These are phyloP conservation scores for Salticus scenicus DNA, from an alignment of 2,888 invertebrate genomes.

Conservation along the genomic window DNA sequence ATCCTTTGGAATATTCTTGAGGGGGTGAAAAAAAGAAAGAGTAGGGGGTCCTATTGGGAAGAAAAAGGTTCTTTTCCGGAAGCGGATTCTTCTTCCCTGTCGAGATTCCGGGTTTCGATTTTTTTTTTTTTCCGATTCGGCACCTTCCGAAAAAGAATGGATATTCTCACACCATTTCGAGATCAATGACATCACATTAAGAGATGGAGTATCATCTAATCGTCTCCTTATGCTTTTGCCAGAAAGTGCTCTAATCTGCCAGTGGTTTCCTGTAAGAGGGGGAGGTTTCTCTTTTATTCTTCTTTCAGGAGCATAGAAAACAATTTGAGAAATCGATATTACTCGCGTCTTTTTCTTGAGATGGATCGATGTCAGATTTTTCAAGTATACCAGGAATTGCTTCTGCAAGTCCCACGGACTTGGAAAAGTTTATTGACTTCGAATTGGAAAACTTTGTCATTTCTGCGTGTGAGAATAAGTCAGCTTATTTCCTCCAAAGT, in stretches of 20 bases:
- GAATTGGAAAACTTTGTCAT: not conserved
- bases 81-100: slow-evolving; percentile 20
- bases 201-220: slow-evolving; percentile 23
- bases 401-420: slow-evolving; percentile 2
- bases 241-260: slow-evolving; percentile 2
- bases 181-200: slow-evolving; percentile 29
- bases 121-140: not conserved
- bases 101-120: slow-evolving; percentile 20
- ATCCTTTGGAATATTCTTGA: slow-evolving; percentile 19
- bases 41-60: not conserved
- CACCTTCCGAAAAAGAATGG: slow-evolving; percentile 8
- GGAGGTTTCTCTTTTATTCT: not conserved
- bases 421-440: slow-evolving; percentile 5
- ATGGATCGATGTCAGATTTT: not conserved
- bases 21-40: slow-evolving; percentile 15
- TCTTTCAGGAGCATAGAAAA: not conserved
- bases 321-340: not conserved
- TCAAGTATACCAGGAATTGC: not conserved
- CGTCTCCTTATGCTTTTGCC: not conserved
- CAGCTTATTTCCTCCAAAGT: not conserved
- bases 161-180: slow-evolving; percentile 27
- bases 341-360: not conserved
- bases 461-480: not conserved
- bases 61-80: slow-evolving; percentile 18
- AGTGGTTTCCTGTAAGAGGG: slow-evolving; percentile 28